A percentile compares a stretch with the other conserved stretches of the same genome.
phyloP scores from a whole-genome alignment of 2,888 invertebrate species.

The Dryococelus australis region DNA sequence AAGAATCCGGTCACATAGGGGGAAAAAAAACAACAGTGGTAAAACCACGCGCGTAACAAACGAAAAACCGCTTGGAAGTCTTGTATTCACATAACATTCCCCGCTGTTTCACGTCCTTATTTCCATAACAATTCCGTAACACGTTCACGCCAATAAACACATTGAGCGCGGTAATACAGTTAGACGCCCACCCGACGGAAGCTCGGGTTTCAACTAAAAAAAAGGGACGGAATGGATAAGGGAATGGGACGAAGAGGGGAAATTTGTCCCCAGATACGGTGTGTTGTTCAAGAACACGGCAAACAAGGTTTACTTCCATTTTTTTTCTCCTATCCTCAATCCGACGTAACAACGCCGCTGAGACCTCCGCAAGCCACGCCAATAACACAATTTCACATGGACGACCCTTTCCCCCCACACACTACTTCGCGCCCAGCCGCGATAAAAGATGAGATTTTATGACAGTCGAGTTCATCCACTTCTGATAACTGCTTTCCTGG shows the following conservation, averaged over 20 bases:
- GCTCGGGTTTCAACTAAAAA: not conserved
- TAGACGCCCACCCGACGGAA: not conserved
- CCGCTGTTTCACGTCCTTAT: not conserved
- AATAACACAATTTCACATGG: not conserved
- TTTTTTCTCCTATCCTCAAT: not conserved
- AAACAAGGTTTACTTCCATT: not conserved
- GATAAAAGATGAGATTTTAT: not conserved
- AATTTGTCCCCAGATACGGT: not conserved
- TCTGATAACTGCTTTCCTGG: not conserved
- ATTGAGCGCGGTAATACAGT: not conserved
- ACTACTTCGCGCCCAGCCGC: not conserved
- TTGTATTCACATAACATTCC: not conserved
- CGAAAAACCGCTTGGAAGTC: not conserved
- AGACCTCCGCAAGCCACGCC: not conserved
- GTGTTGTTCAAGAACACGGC: not conserved
- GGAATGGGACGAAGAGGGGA: not conserved
- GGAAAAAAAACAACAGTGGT: not conserved
- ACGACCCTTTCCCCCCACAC: not conserved
- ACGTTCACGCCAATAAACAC: not conserved
- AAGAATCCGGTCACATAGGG: no score
- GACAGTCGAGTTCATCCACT: not conserved
- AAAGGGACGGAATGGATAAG: not conserved
- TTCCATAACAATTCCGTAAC: not conserved
- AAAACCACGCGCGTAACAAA: not conserved
- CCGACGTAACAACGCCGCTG: not conserved